A percentile compares a stretch with the other conserved stretches of the same genome.
These are phyloP conservation scores for Seriola dumerili DNA, from an alignment of 2,113 vertebrate species.

Conservation along the genomic window DNA sequence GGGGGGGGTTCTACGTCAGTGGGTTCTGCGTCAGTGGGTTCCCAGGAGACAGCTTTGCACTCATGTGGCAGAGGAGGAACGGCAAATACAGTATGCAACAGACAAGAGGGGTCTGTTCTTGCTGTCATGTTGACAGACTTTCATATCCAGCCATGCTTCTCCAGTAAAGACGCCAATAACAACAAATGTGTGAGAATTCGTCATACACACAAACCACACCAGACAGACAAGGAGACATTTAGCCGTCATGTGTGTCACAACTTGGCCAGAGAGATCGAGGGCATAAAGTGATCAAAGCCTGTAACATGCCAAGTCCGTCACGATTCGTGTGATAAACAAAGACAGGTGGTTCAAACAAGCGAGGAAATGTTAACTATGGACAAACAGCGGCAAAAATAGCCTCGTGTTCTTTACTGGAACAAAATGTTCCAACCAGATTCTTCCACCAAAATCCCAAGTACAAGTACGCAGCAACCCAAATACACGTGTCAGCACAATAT, in stretches of 20 bases:
- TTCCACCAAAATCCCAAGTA: not conserved
- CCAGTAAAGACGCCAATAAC: slow-evolving; percentile 43
- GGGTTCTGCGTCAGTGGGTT: slow-evolving; percentile 30
- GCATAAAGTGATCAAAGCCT: slow-evolving; percentile 50
- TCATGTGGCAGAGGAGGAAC: slow-evolving; percentile 35
- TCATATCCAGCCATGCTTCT: slow-evolving; percentile 38
- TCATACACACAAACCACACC: slow-evolving; percentile 40
- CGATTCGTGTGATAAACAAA: slow-evolving; percentile 48
- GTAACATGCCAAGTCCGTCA: slow-evolving; percentile 28
- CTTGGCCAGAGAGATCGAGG: slow-evolving; percentile 45
- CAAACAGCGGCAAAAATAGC: slow-evolving; percentile 6
- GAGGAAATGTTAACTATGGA: slow-evolving; percentile 29
- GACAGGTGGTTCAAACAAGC: slow-evolving; percentile 57
- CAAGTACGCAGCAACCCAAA: not conserved
- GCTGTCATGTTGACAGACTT: slow-evolving; percentile 51
- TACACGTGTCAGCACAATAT: not conserved
- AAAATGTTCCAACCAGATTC: not conserved
- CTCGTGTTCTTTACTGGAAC: not conserved
- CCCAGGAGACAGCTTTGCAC: slow-evolving; percentile 42
- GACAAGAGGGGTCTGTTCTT: slow-evolving; percentile 34
- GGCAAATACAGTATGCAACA: slow-evolving; percentile 3
- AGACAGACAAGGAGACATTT: slow-evolving; percentile 42
- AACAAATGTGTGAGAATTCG: slow-evolving; percentile 46
- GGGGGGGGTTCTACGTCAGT: slow-evolving; percentile 13
- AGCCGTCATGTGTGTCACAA: slow-evolving; percentile 18